Evolutionary conservation across 1,140 invertebrate species (phyloP), one percentile per base, ranked within the genome.

Genomic region (Samia ricini): DNA sequence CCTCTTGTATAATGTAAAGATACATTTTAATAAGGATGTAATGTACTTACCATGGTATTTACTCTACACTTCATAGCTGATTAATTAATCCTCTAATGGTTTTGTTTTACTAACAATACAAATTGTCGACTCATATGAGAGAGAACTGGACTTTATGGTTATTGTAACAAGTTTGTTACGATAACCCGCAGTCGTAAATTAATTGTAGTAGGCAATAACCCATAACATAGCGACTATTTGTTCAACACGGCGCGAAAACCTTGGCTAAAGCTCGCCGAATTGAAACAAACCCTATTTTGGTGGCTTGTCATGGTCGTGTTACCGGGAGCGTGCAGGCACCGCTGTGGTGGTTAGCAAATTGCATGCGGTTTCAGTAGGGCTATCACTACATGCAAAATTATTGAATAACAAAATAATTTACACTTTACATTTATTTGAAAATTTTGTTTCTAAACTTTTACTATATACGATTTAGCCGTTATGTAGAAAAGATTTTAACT

Each of bases 311-410:
- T 48, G 22, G 57, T 24, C 23, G 36, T 49, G 57, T 59, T 19
- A 33, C 57, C 8, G 42, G 42, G 18, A 49, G 24, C 36, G 57
- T 22, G 57, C 18, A 49, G 20, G 22, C 49, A 59, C 57, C 49
- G 23, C 22, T 59, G 42, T 42, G 57, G 56, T 56, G 59, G 56
- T 66, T 63, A 56, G 52, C 66, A 69, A 71, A 71, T 76, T 68
- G 71, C 63, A 71, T 71, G 63, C 58, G 49, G 64, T 64, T 52
- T 66, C 23, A 59, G 29, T 12, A 63, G 56, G 71, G 58, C 20
- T 60, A 49, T 56, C 56, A 26, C 22, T 18, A 4, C 12, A 0
- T 22, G 51, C 1, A 5, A 22, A 59, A 42, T n/a, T 42, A 15
- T 42, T 42, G n/a, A 42, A 15, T 1, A 12, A 42, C 12, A 15